phyloP scores from a whole-genome alignment of 2,888 invertebrate species.

The Uloborus plumipes region DNA sequence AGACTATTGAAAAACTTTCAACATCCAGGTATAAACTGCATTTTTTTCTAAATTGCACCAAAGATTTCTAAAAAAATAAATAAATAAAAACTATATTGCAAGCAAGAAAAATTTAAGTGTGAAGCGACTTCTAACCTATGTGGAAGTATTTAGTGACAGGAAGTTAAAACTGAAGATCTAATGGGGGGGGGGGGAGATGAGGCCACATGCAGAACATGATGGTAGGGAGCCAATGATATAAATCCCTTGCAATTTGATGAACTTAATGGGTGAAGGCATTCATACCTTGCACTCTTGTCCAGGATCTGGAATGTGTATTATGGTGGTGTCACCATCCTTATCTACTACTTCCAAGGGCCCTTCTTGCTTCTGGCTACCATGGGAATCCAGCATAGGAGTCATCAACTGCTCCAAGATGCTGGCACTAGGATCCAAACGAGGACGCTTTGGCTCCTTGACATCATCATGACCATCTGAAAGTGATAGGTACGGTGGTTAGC shows the following conservation, averaged over 20 bases:
- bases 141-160: background rate
- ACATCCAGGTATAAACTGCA: too few relatives aligned
- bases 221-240: background rate
- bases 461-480: conserved; percentile 74
- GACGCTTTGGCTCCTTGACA: conserved; percentile 74
- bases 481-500: background rate
- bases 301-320: conserved; percentile 68
- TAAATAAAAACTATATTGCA: too few relatives aligned
- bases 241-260: background rate
- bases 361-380: conserved; percentile 46
- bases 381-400: conserved; percentile 75
- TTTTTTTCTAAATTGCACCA: too few relatives aligned
- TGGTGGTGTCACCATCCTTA: conserved; percentile 69
- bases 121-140: background rate
- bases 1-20: too few relatives aligned
- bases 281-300: conserved; percentile 69
- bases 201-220: background rate
- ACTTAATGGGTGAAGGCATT: background rate
- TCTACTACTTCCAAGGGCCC: conserved; percentile 64
- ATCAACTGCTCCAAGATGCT: conserved; percentile 82
- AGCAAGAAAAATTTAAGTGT: too few relatives aligned
- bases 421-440: conserved; percentile 80
- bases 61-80: too few relatives aligned
- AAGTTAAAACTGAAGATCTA: background rate
- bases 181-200: background rate